Evolutionary conservation across 2,888 invertebrate species (phyloP).

Genomic region (Drosophila subsilvestris): DNA sequence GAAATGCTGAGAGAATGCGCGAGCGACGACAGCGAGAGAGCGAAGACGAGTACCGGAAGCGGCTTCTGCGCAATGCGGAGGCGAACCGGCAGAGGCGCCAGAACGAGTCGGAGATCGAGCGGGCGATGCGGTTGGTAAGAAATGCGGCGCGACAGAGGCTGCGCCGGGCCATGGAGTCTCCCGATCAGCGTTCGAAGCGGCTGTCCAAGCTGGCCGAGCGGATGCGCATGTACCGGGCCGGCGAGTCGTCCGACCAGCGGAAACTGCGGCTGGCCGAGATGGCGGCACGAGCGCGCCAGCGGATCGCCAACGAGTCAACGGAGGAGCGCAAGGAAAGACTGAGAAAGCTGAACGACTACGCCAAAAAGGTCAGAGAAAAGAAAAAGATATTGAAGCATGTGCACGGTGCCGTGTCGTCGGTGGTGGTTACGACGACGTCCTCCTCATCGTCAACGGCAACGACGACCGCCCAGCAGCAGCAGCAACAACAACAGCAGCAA

Average conservation of each 20-base stretch:
- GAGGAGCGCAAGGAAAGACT: conserved; percentile 84
- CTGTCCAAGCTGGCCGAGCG: conserved; percentile 83
- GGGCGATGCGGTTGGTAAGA: conserved; percentile 83
- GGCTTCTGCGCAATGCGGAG: conserved; percentile 83
- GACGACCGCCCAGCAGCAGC: conserved; percentile 53
- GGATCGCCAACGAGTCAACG: conserved; percentile 82
- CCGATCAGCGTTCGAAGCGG: conserved; percentile 82
- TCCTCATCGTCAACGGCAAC: conserved; percentile 62
- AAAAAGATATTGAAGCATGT: conserved; percentile 83
- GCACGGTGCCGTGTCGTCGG: conserved; percentile 56
- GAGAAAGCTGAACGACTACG: conserved; percentile 84
- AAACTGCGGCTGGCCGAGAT: conserved; percentile 83
- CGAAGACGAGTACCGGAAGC: conserved; percentile 83
- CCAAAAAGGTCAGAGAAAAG: conserved; percentile 84
- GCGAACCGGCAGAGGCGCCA: conserved; percentile 83
- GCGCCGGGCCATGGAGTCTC: conserved; percentile 84
- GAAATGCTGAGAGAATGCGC: conserved; percentile 84
- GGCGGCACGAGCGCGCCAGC: conserved; percentile 83
- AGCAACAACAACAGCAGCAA: conserved; percentile 66
- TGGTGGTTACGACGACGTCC: conserved; percentile 63
- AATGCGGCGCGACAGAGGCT: conserved; percentile 84
- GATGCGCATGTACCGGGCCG: conserved; percentile 83
- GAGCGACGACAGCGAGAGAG: conserved; percentile 83
- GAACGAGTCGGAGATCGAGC: conserved; percentile 83
- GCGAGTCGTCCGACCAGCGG: conserved; percentile 83